A percentile compares a stretch with the other conserved stretches of the same genome.
Evolutionary conservation across 2,797 vertebrate species (phyloP).

Genomic region (Cynopterus sphinx): DNA sequence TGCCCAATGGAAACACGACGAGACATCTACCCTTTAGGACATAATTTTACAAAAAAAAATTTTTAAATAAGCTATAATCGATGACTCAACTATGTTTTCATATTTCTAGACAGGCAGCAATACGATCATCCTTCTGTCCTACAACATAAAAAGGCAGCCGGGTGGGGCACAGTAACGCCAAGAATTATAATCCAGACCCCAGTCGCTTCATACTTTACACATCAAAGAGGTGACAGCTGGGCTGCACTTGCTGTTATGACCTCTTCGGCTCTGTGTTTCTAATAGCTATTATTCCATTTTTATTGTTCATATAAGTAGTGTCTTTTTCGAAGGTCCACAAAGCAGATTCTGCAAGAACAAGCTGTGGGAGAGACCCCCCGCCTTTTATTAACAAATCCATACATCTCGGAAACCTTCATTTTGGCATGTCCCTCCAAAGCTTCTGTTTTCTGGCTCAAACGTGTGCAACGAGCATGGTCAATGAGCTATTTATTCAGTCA

Average conservation of each 20-base stretch:
- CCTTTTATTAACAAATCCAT: not conserved
- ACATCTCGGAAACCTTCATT: not conserved
- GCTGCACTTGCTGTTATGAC: not conserved
- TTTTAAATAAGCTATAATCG: slow-evolving; percentile 26
- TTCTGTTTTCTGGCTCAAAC: not conserved
- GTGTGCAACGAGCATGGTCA: not conserved
- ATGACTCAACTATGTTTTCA: not conserved
- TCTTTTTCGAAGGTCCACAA: not conserved
- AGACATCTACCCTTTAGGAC: not conserved
- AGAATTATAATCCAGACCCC: slow-evolving; percentile 1
- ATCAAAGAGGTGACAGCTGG: not conserved
- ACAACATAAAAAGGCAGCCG: not conserved
- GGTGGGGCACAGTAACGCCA: not conserved
- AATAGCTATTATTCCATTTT: slow-evolving; percentile 12
- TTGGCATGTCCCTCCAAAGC: not conserved
- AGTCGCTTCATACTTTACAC: not conserved
- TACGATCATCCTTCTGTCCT: not conserved
- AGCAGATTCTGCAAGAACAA: not conserved
- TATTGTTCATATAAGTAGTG: slow-evolving; percentile 6
- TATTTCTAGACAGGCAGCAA: not conserved
- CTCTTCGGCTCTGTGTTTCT: not conserved
- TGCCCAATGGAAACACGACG: fast-evolving
- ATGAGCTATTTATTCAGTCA: not conserved
- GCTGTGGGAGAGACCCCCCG: not conserved
- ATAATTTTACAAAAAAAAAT: slow-evolving; percentile 5